Conservation (phyloP, 2,113 vertebrate species). For the human (Homo sapiens) region GRCh38 chr9:77277501-77278000, state of each 20-base stretch:
- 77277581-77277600: not conserved
- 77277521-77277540: not conserved
- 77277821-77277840: not conserved
- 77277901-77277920: not conserved
- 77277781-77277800: not conserved
- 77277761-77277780: not conserved
- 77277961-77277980: not conserved
- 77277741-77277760: not conserved
- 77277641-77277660: not conserved
- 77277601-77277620: not conserved
- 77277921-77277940: not conserved
- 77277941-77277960: not conserved
- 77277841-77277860: not conserved
- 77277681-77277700: not conserved
- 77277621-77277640: not conserved
- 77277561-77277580: not conserved
- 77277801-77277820: not conserved
- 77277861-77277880: not conserved
- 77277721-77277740: not conserved
- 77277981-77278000: conserved; percentile 29
- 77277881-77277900: not conserved
- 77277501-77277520: not conserved
- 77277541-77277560: not conserved
- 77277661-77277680: not conserved
- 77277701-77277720: not conserved